These are phyloP conservation scores for Odontocolon sp. DNA, from an alignment of 2,888 invertebrate species.

Conservation along the genomic window DNA sequence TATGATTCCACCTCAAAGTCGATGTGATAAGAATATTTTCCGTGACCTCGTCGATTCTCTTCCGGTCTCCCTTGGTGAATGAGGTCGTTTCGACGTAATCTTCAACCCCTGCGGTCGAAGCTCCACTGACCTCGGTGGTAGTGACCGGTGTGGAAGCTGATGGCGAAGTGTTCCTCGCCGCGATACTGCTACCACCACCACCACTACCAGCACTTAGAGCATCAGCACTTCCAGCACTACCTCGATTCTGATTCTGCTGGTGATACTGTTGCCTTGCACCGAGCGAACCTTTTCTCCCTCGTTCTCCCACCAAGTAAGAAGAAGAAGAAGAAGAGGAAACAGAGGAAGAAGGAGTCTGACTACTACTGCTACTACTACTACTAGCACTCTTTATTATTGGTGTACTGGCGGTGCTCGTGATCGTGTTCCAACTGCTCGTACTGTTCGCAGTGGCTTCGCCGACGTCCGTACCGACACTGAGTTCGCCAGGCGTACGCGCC, in stretches of 20 bases:
- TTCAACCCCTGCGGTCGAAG: constrained; percentile 22
- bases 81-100: constrained; percentile 16
- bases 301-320: constrained; percentile 69
- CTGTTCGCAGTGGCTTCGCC: constrained; percentile 70
- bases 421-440: constrained; percentile 27
- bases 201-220: constrained; percentile 3
- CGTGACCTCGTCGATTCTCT: constrained; percentile 22
- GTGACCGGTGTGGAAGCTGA: constrained; percentile 18
- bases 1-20: constrained; percentile 70
- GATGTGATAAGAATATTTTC: constrained; percentile 20
- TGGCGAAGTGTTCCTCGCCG: constrained; percentile 36
- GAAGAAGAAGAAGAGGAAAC: constrained; percentile 18
- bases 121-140: constrained; percentile 24
- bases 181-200: constrained; percentile 39
- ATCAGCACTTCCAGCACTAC: constrained; percentile 8
- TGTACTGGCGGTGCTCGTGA: constrained; percentile 28
- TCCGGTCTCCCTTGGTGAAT: not conserved
- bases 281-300: constrained; percentile 59
- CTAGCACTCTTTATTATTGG: constrained; percentile 19
- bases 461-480: constrained; percentile 79
- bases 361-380: constrained; percentile 3
- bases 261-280: constrained; percentile 35
- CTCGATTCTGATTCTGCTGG: constrained; percentile 39
- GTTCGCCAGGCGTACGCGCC: constrained; percentile 73
- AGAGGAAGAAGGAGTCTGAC: constrained; percentile 26